Conservation (phyloP, 1,140 invertebrate genomes). For the Conus ventricosus region DNA sequence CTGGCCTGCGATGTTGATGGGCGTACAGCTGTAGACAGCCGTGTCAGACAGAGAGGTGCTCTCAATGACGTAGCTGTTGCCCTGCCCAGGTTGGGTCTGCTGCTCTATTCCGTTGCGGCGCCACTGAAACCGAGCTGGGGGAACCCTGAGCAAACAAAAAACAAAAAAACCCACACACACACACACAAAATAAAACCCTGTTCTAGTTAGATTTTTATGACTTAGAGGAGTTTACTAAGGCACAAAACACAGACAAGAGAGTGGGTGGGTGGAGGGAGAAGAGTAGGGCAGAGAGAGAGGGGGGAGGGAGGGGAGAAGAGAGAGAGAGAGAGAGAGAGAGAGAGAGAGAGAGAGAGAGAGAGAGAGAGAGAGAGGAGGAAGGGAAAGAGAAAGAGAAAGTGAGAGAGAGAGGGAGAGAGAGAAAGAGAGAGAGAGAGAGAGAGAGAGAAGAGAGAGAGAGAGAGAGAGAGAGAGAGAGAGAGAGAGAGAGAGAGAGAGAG, state of each 20-base stretch:
- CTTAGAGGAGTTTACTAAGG: no score
- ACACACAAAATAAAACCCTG: no score
- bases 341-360: no score
- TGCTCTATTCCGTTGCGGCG: slow-evolving; percentile 40
- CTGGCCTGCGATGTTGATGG: slow-evolving; percentile 49
- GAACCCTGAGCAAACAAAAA: slow-evolving; percentile 43
- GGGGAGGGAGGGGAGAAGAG: neutral
- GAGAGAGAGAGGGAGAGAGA: neutral
- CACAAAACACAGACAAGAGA: no score
- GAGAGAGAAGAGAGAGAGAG: neutral
- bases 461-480: neutral
- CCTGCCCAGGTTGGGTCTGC: slow-evolving; percentile 5
- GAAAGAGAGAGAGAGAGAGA: slow-evolving; percentile 1
- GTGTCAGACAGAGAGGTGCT: slow-evolving; percentile 48
- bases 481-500: slow-evolving; percentile 12
- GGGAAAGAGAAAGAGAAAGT: neutral
- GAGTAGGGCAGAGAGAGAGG: no score
- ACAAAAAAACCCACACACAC: no score
- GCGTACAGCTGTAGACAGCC: slow-evolving; percentile 59
- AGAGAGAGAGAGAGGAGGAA: neutral
- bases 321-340: no score
- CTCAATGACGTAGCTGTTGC: slow-evolving; percentile 40
- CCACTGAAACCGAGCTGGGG: slow-evolving; percentile 58
- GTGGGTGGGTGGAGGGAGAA: no score
- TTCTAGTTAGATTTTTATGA: no score